phyloP scores from a whole-genome alignment of 2,113 vertebrate genomes.

The Thomomys bottae region DNA sequence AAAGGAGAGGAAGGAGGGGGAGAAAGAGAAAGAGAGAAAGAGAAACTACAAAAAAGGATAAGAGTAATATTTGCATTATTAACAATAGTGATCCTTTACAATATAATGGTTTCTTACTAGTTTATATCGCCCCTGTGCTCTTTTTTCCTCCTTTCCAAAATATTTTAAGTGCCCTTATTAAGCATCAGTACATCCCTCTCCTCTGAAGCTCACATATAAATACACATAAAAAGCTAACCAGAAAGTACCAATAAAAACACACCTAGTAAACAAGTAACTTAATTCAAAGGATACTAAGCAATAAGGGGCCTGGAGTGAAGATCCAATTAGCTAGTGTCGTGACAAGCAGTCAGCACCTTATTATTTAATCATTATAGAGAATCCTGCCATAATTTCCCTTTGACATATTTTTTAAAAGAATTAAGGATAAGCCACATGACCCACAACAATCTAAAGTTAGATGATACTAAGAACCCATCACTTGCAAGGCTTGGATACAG shows the following conservation, averaged over 20 bases:
- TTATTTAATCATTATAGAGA: conserved; percentile 83
- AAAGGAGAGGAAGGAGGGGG: not conserved
- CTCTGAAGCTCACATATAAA: conserved; percentile 50
- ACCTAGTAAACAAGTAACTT: conserved; percentile 56
- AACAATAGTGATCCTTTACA: conserved; percentile 16
- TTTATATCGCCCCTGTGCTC: conserved; percentile 59
- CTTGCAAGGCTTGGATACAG: not conserved
- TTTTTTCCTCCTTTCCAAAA: conserved; percentile 56
- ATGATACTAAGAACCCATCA: not conserved
- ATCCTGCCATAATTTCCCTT: conserved; percentile 65
- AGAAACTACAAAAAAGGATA: not conserved
- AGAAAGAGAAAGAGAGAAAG: not conserved
- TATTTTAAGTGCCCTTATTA: not conserved
- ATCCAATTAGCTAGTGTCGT: conserved; percentile 79
- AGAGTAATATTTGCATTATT: not conserved
- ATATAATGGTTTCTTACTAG: conserved; percentile 9
- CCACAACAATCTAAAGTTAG: conserved; percentile 51
- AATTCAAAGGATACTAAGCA: conserved; percentile 56
- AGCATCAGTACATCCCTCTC: conserved; percentile 39
- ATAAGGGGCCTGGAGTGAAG: conserved; percentile 63
- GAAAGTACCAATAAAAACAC: conserved; percentile 61
- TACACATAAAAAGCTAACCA: conserved; percentile 6
- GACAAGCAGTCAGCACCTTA: conserved; percentile 84
- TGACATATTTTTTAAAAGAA: conserved; percentile 64
- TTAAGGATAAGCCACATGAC: conserved; percentile 48